Evolutionary conservation across 1,140 invertebrate genomes (phyloP).

Genomic region (Penaeus indicus): DNA sequence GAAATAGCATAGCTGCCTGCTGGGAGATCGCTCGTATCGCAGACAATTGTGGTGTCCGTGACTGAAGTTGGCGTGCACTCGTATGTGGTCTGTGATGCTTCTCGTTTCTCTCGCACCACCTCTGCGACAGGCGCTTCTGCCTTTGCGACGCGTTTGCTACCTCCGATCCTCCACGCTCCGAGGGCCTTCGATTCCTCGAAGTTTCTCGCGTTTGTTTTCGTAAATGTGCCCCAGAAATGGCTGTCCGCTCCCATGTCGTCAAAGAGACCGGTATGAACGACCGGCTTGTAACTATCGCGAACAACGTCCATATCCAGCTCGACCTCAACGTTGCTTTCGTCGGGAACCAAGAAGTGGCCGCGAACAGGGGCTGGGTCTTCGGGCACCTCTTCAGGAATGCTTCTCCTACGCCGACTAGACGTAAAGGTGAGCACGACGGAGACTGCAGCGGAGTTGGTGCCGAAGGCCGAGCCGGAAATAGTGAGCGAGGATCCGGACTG

Average conservation of each 20-base stretch:
- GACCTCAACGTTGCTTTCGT: too few relatives aligned
- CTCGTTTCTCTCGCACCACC: neutral
- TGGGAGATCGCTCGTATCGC: neutral
- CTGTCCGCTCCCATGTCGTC: neutral
- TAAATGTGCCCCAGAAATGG: constrained; percentile 45
- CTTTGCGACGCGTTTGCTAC: neutral
- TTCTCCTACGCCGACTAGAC: neutral
- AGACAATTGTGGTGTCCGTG: constrained; percentile 25
- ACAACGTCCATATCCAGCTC: too few relatives aligned
- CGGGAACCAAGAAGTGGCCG: too few relatives aligned
- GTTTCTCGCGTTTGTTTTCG: constrained; percentile 19
- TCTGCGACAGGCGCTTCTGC: neutral
- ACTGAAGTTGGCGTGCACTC: constrained; percentile 1
- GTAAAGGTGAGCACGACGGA: neutral
- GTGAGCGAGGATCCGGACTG: constrained; percentile 10
- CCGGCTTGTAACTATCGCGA: neutral
- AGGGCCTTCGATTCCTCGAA: constrained; percentile 24
- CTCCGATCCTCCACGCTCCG: constrained; percentile 37
- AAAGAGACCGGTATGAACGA: neutral
- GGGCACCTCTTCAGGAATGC: neutral
- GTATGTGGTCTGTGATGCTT: neutral
- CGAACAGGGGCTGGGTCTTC: neutral
- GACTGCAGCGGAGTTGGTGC: constrained; percentile 5
- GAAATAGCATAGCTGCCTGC: constrained; percentile 15
- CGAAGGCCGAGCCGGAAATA: constrained; percentile 38